phyloP scores from a whole-genome alignment of 2,888 invertebrate genomes.

The Lepidochitona cinerea region DNA sequence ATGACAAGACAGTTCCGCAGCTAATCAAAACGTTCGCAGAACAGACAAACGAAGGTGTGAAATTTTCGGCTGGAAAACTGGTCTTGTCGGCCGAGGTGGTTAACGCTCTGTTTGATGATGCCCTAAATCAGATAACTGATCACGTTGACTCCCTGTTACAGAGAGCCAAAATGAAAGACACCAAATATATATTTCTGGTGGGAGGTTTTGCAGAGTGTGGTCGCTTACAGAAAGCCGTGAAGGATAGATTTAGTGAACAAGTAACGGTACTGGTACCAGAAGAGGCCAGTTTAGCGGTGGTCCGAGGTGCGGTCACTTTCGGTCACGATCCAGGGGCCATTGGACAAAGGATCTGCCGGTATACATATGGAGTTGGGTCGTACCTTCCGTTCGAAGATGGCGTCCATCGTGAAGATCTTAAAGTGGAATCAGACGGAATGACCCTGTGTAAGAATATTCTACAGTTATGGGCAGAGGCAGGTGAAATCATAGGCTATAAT shows the following conservation, averaged over 20 bases:
- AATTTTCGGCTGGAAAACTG: slow-evolving; percentile 62
- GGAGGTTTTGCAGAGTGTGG: slow-evolving; percentile 62
- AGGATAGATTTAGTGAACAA: slow-evolving; percentile 51
- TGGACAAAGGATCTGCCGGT: slow-evolving; percentile 62
- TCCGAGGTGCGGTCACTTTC: slow-evolving; percentile 63
- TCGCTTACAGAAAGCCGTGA: slow-evolving; percentile 51
- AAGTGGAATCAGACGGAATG: slow-evolving; percentile 52
- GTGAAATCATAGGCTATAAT: slow-evolving; percentile 61
- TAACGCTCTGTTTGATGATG: slow-evolving; percentile 53
- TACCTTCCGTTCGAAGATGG: slow-evolving; percentile 59
- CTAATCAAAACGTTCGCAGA: slow-evolving; percentile 54
- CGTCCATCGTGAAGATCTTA: slow-evolving; percentile 56
- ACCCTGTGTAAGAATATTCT: slow-evolving; percentile 57
- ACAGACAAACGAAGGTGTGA: slow-evolving; percentile 45
- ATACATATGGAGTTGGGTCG: slow-evolving; percentile 61
- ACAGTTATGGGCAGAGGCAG: slow-evolving; percentile 60
- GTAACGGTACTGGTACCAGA: slow-evolving; percentile 59
- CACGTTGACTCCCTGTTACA: slow-evolving; percentile 50
- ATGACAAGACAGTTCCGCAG: slow-evolving; percentile 53
- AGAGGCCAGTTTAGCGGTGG: slow-evolving; percentile 60
- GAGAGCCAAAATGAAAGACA: slow-evolving; percentile 53
- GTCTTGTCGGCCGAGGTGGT: slow-evolving; percentile 54
- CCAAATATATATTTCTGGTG: slow-evolving; percentile 57
- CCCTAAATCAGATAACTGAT: slow-evolving; percentile 50
- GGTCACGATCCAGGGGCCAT: slow-evolving; percentile 63